Conservation (phyloP, 2,113 vertebrate genomes). For the Equus przewalskii region DNA sequence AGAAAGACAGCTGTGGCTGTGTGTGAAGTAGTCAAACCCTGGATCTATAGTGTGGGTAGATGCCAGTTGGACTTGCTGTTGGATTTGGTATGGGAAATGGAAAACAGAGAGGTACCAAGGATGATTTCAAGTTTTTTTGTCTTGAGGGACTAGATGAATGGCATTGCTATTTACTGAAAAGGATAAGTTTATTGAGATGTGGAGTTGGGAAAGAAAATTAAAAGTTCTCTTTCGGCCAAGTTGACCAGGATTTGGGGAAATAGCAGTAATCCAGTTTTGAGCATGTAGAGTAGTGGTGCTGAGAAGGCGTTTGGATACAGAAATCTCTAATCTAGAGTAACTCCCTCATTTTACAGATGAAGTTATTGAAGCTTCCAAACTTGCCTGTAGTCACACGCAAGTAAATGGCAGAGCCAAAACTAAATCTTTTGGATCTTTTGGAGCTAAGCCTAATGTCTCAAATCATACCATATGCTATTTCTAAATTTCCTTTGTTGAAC, state of each 20-base stretch:
- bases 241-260: neutral
- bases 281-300: neutral
- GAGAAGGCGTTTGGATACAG: neutral
- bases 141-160: neutral
- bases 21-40: neutral
- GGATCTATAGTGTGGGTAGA: neutral
- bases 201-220: neutral
- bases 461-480: neutral
- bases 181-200: neutral
- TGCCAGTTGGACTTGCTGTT: neutral
- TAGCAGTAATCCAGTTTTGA: neutral
- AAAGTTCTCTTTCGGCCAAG: neutral
- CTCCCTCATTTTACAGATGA: neutral
- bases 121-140: neutral
- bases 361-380: neutral
- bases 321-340: neutral
- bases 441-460: neutral
- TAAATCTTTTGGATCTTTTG: neutral
- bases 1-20: neutral
- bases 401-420: neutral
- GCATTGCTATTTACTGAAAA: neutral
- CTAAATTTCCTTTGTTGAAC: slow-evolving; percentile 14
- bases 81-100: neutral
- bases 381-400: neutral
- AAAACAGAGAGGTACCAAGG: neutral